Conservation (phyloP, 2,888 invertebrate genomes). For the Chydorus sphaericus region DNA sequence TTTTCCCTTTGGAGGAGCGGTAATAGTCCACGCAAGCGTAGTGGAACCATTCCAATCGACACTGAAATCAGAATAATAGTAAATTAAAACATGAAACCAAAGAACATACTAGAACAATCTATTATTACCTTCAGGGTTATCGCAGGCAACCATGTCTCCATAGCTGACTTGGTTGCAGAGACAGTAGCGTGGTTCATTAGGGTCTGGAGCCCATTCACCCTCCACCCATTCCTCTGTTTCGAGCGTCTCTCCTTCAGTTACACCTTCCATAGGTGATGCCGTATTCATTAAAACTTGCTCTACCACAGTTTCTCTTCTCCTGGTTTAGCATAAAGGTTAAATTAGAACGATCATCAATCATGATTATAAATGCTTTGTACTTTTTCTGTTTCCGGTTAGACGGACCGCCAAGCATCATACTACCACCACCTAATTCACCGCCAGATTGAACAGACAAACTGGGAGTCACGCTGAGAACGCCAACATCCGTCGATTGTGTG, state of each 20-base stretch:
- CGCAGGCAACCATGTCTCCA: slow-evolving; percentile 98
- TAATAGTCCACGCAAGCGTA: slow-evolving; percentile 94
- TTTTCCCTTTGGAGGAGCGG: slow-evolving; percentile 90
- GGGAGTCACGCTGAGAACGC: not conserved
- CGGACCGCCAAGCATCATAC: too few species aligned
- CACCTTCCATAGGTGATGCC: slow-evolving; percentile 15
- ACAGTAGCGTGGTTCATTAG: slow-evolving; percentile 91
- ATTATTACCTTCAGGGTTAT: slow-evolving; percentile 76
- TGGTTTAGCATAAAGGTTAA: not conserved
- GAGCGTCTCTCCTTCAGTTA: slow-evolving; percentile 41
- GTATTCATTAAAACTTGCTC: not conserved
- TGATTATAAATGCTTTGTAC: not conserved
- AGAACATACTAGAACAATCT: not conserved
- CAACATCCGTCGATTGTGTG: slow-evolving; percentile 4
- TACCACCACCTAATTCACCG: slow-evolving; percentile 10
- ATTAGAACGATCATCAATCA: not conserved
- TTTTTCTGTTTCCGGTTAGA: slow-evolving; percentile 19
- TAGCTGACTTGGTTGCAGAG: slow-evolving; percentile 94
- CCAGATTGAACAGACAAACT: slow-evolving; percentile 2
- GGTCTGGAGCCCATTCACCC: slow-evolving; percentile 78
- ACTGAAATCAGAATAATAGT: slow-evolving; percentile 36
- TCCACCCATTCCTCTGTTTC: slow-evolving; percentile 43
- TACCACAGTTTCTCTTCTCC: slow-evolving; percentile 2
- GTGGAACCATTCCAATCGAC: slow-evolving; percentile 98
- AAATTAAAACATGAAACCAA: not conserved